These are phyloP conservation scores for Thomomys bottae DNA, from an alignment of 2,113 vertebrate genomes.

Conservation along the genomic window DNA sequence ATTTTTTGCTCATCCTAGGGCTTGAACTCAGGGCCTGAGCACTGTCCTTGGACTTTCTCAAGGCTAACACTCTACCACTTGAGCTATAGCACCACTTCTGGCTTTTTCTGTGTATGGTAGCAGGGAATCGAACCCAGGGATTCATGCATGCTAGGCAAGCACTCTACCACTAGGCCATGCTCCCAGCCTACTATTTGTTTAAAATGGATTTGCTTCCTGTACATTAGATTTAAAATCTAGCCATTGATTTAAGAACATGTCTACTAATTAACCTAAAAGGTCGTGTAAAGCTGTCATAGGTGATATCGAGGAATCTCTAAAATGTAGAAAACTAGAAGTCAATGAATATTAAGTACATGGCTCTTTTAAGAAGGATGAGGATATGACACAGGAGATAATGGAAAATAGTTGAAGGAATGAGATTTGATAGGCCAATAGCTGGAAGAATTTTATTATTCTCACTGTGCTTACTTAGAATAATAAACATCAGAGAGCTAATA, in stretches of 20 bases:
- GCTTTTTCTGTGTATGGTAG: too few species aligned
- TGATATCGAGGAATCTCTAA: constrained; percentile 14
- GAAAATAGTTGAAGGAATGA: background rate
- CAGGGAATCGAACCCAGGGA: too few species aligned
- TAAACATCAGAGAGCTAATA: constrained; percentile 1
- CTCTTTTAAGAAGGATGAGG: background rate
- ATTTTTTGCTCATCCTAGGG: too few species aligned
- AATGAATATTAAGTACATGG: background rate
- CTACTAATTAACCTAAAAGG: background rate
- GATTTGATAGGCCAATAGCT: background rate
- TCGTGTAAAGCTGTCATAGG: background rate
- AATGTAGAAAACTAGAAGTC: constrained; percentile 21
- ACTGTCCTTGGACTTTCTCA: too few species aligned
- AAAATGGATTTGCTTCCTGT: background rate
- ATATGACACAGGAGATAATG: background rate
- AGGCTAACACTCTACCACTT: too few species aligned
- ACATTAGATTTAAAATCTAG: constrained; percentile 43
- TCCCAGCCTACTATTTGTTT: too few species aligned
- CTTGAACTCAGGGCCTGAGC: too few species aligned
- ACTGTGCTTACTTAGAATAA: constrained; percentile 22
- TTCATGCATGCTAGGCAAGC: too few species aligned
- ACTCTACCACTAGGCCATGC: too few species aligned
- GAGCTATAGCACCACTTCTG: too few species aligned
- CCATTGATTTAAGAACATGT: constrained; percentile 19
- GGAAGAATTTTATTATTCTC: background rate